These are phyloP conservation scores for Zophobas atratus DNA, from an alignment of 1,140 invertebrate genomes.

Conservation along the genomic window DNA sequence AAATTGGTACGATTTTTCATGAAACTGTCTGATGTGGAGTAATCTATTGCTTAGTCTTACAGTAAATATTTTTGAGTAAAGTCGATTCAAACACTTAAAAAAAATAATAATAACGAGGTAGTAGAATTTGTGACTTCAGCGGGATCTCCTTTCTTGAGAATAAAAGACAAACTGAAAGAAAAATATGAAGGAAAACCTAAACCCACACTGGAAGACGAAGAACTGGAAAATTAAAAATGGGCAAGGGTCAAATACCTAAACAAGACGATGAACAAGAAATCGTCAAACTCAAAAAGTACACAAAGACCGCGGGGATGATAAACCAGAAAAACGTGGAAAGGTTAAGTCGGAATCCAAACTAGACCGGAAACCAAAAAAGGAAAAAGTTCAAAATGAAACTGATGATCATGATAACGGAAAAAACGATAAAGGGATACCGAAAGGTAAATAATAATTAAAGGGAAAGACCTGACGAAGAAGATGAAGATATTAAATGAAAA, in stretches of 20 bases:
- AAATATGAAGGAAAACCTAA: conserved; percentile 73
- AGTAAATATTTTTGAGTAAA: no score
- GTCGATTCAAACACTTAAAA: no score
- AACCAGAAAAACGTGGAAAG: conserved; percentile 50
- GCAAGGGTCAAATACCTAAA: conserved; percentile 71
- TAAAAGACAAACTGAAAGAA: conserved; percentile 52
- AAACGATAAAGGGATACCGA: conserved; percentile 59
- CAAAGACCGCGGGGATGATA: conserved; percentile 59
- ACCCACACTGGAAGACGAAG: conserved; percentile 70
- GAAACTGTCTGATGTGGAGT: no score
- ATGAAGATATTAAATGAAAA: conserved; percentile 55
- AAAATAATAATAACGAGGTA: no score
- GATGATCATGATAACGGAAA: conserved; percentile 58
- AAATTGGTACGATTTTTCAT: no score
- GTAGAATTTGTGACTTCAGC: no score
- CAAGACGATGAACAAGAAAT: conserved; percentile 68
- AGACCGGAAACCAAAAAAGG: conserved; percentile 66
- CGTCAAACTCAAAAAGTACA: conserved; percentile 62
- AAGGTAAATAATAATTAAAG: conserved; percentile 57
- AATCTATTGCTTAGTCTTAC: no score
- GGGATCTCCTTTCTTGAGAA: no score
- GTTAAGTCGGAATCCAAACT: conserved; percentile 66
- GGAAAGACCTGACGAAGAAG: conserved; percentile 60
- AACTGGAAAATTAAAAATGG: conserved; percentile 71
- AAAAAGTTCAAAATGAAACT: conserved; percentile 60